These are phyloP conservation scores for Hexactinellida sp. DNA, from an alignment of 37 sponge, comb jelly and placozoan species.

Conservation along the genomic window DNA sequence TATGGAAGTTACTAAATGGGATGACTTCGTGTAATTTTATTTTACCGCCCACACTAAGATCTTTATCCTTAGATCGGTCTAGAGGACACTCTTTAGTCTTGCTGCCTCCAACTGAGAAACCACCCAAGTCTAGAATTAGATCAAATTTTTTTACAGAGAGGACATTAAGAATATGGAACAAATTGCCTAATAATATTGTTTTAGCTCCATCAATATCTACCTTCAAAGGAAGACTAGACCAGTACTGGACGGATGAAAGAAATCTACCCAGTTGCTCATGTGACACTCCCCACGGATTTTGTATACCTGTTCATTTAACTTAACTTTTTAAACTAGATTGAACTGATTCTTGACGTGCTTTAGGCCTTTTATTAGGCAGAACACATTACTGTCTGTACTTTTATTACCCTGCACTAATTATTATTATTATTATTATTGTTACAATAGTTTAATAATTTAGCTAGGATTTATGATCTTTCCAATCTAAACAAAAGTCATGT, in stretches of 20 bases:
- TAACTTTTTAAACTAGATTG: no score
- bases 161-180: not conserved
- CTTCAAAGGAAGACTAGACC: not conserved
- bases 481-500: no score
- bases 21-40: not conserved
- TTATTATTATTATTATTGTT: no score
- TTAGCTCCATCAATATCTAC: not conserved
- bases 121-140: no score
- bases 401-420: no score
- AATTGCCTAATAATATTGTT: not conserved
- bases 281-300: not conserved
- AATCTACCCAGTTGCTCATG: not conserved
- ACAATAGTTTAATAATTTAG: no score
- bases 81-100: not conserved
- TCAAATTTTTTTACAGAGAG: not conserved
- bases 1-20: not conserved
- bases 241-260: not conserved
- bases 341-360: no score
- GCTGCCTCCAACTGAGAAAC: no score
- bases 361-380: no score
- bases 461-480: no score
- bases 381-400: no score
- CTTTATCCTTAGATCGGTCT: not conserved
- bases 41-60: not conserved
- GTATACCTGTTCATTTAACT: no score